A percentile compares a stretch with the other conserved stretches of the same genome.
These are phyloP conservation scores for Pontoporia blainvillei DNA, from an alignment of 2,113 vertebrate species.

Conservation along the genomic window DNA sequence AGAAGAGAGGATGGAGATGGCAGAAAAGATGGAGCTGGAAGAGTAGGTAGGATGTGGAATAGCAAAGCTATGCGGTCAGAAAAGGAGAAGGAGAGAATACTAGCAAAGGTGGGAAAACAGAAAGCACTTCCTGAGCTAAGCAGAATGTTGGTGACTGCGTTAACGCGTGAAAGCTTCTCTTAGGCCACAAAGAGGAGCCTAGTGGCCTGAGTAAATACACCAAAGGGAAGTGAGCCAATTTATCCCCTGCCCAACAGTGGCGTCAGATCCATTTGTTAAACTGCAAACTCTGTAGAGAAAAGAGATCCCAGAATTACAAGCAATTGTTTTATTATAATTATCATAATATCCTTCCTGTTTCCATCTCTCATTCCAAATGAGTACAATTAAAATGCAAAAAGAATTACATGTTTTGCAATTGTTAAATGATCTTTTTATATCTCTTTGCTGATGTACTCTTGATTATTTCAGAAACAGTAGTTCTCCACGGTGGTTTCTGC, in stretches of 20 bases:
- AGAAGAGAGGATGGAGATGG: background rate
- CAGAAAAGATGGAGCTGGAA: background rate
- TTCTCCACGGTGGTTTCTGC: background rate
- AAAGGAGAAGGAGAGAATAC: background rate
- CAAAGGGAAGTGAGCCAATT: background rate
- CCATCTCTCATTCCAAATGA: conserved; percentile 38
- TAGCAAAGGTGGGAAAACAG: background rate
- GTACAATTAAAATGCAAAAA: conserved; percentile 63
- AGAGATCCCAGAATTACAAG: conserved; percentile 12
- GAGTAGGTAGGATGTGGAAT: background rate
- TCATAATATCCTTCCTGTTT: conserved; percentile 21
- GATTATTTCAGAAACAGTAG: conserved; percentile 51
- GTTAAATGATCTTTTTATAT: conserved; percentile 53
- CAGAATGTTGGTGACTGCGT: background rate
- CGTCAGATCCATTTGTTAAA: conserved; percentile 35
- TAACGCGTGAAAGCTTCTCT: background rate
- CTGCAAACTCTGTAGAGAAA: background rate
- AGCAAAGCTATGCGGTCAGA: background rate
- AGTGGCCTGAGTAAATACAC: background rate
- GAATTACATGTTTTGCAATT: conserved; percentile 13
- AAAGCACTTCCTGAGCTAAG: background rate
- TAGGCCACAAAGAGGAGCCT: background rate
- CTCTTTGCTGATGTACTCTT: conserved; percentile 23
- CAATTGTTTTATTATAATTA: conserved; percentile 47
- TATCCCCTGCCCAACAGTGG: background rate